phyloP scores from a whole-genome alignment of 2,888 invertebrate species.

The Pimpla rufipes region DNA sequence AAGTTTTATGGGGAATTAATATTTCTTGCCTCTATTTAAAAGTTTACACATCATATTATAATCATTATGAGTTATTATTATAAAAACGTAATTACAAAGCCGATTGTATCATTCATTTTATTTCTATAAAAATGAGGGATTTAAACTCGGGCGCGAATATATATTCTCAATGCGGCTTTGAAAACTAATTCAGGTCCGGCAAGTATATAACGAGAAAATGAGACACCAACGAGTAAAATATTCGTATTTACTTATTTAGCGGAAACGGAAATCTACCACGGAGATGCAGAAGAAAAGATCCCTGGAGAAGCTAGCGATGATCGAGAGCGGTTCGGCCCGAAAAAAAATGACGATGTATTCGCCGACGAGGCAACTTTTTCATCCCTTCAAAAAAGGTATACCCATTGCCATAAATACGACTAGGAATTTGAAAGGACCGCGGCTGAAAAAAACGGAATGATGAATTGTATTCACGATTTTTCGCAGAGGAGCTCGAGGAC shows the following conservation, averaged over 20 bases:
- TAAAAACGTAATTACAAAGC: too few species aligned
- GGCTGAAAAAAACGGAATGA: neutral
- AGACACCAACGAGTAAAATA: neutral
- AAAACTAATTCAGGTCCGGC: neutral
- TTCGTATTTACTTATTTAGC: conserved; percentile 61
- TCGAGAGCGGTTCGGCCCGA: conserved; percentile 69
- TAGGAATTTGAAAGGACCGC: too few species aligned
- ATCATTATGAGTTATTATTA: too few species aligned
- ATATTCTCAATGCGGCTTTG: too few species aligned
- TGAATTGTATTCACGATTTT: too few species aligned
- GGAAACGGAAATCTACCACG: conserved; percentile 71
- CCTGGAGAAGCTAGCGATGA: conserved; percentile 67
- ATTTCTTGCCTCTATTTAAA: too few species aligned
- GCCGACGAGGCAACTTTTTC: conserved; percentile 71
- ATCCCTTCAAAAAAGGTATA: conserved; percentile 72
- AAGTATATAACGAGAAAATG: neutral
- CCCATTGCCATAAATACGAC: neutral
- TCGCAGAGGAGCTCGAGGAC: conserved; percentile 75
- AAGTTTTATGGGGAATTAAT: too few species aligned
- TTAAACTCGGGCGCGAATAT: too few species aligned
- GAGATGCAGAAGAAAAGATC: conserved; percentile 52
- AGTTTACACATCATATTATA: too few species aligned
- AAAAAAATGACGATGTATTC: conserved; percentile 73
- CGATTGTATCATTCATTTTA: too few species aligned
- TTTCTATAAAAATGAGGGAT: neutral